A percentile compares a stretch with the other conserved stretches of the same genome.
phyloP scores from a whole-genome alignment of 2,113 vertebrate genomes.

The Melanocharis versteri region DNA sequence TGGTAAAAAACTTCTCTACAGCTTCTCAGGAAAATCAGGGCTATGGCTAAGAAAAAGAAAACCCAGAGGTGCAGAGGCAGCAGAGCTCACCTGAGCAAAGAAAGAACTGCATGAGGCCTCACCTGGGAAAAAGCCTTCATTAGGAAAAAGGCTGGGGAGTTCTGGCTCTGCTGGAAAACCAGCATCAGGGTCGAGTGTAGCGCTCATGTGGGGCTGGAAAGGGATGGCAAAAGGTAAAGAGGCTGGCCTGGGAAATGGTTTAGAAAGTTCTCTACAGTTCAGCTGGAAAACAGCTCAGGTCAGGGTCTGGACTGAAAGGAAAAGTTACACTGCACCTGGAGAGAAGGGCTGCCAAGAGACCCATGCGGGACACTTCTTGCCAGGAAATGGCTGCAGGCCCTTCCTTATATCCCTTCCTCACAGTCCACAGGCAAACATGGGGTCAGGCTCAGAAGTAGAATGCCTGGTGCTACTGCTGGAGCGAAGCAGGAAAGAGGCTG shows the following conservation, averaged over 20 bases:
- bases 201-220: not conserved
- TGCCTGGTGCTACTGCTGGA: not conserved
- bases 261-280: not conserved
- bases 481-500: not conserved
- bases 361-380: not conserved
- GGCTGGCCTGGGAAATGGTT: not conserved
- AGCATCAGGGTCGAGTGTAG: not conserved
- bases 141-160: not conserved
- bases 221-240: not conserved
- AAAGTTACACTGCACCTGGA: not conserved
- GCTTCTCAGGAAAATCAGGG: not conserved
- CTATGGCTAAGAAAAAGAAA: not conserved
- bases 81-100: not conserved
- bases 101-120: not conserved
- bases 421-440: not conserved
- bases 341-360: not conserved
- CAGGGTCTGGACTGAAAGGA: not conserved
- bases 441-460: not conserved
- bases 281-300: not conserved
- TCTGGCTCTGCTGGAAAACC: not conserved
- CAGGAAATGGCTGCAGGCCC: not conserved
- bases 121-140: not conserved
- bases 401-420: not conserved
- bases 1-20: not conserved
- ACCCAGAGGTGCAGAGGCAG: not conserved